Base-by-base conservation (phyloP, 2,888 invertebrate species). In the Alloplasta piceator region DNA sequence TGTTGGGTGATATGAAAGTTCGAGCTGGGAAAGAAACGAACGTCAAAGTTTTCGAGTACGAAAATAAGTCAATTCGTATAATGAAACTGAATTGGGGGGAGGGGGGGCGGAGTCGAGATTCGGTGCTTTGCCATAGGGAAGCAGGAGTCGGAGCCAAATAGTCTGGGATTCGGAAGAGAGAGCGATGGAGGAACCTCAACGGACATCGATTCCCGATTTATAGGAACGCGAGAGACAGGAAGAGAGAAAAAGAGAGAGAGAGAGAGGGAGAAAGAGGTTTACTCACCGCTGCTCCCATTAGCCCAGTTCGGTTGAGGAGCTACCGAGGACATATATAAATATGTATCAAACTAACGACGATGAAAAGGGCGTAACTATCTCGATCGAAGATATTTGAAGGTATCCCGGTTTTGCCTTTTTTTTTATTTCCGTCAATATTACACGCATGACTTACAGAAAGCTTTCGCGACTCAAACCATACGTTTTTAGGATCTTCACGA, bases 121-220 rank as follows among this genome's bases (percentile, higher is more conserved):
- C 68, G 43, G 43, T 12, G 12, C 39, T 60, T 39, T 56, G 71
- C 26, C 41, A 71, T 58, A 12, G 52, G 12, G 38, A 26, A 41
- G 39, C 48, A 41, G 16, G 48, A 78, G 74, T 72, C 67, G 81
- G 78, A 78, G 81, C 78, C 78, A 63, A 75, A 72, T 56, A 82
- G 78, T 82, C 78, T 78, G 67, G 72, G 73, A 67, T 66, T 78
- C 80, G 71, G 26, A 26, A 26, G 26, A 26, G 26, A 52, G 68
- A 64, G 83, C 85, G 83, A 85, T 84, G 85, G 83, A 82, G 82
- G 84, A 84, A 85, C 83, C 83, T 82, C 77, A 80, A 78, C 55
- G 70, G 74, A 82, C 81, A 78, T 82, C 81, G 81, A 82, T 82
- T 82, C 78, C 74, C 78, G 78, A 82, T 82, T 82, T 82, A 78